These are phyloP conservation scores for Notoglanidium macrostoma DNA, from an alignment of 2,797 vertebrate species.

Conservation along the genomic window DNA sequence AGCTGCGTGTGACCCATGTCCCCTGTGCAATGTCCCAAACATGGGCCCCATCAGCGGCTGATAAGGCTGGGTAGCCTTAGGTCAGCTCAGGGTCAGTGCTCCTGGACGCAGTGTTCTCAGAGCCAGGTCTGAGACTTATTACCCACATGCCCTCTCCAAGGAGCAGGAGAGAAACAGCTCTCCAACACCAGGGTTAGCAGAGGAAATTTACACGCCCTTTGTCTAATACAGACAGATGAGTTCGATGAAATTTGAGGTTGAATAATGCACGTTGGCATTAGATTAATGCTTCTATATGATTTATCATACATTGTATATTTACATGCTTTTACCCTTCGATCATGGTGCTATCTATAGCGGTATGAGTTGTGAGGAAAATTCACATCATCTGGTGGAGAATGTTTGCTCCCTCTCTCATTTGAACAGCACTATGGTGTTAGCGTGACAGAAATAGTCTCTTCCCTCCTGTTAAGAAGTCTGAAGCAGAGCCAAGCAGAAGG, in stretches of 20 bases:
- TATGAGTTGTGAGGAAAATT: neutral
- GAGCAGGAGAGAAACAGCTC: constrained; percentile 27
- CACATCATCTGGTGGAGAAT: neutral
- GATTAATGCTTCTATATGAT: neutral
- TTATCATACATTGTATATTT: neutral
- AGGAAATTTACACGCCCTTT: neutral
- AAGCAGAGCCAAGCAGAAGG: neutral
- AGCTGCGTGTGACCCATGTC: neutral
- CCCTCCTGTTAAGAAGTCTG: constrained; percentile 2
- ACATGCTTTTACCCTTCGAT: neutral
- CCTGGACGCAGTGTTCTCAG: constrained; percentile 31
- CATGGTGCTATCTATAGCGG: neutral
- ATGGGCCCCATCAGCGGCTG: constrained; percentile 16
- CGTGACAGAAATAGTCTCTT: neutral
- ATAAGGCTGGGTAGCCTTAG: constrained; percentile 34
- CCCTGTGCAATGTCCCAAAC: neutral
- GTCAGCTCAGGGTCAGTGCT: constrained; percentile 34
- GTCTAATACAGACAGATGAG: neutral
- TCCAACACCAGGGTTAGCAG: neutral
- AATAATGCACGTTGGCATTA: neutral
- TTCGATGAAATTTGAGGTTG: neutral
- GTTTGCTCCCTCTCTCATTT: neutral
- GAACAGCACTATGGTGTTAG: neutral
- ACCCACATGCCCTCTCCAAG: constrained; percentile 24
- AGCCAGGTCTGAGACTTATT: constrained; percentile 31